These are phyloP conservation scores for Stictocephala bisonia DNA, from an alignment of 2,888 invertebrate species.

Conservation along the genomic window DNA sequence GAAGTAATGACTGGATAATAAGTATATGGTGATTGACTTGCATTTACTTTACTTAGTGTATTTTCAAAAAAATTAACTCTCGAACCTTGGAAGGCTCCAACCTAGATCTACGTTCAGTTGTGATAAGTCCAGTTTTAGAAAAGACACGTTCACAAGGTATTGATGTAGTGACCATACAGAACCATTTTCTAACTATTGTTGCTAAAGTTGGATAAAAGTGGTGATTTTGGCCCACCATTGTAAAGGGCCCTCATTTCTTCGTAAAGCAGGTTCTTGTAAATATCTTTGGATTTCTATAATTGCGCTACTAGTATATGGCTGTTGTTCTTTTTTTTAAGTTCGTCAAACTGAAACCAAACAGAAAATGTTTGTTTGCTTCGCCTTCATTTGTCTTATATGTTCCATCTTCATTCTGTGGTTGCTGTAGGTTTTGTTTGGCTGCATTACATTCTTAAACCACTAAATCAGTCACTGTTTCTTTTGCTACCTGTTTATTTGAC, in stretches of 20 bases:
- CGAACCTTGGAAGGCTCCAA: slow-evolving; percentile 27
- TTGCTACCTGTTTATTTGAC: neutral
- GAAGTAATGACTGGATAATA: too few relatives aligned
- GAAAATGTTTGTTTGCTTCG: slow-evolving; percentile 1
- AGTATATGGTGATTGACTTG: too few relatives aligned
- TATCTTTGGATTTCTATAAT: slow-evolving; percentile 37
- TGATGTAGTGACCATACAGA: slow-evolving; percentile 40
- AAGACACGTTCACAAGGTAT: slow-evolving; percentile 46
- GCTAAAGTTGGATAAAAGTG: slow-evolving; percentile 8
- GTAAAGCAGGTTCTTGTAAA: slow-evolving; percentile 26
- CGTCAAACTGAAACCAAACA: neutral
- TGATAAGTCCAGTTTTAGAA: slow-evolving; percentile 45
- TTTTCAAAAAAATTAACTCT: slow-evolving; percentile 42
- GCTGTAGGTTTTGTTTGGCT: neutral
- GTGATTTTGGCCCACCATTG: slow-evolving; percentile 45
- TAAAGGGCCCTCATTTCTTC: slow-evolving; percentile 7
- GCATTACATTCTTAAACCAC: neutral
- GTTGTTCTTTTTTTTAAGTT: slow-evolving; percentile 2
- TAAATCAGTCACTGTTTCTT: slow-evolving; percentile 3
- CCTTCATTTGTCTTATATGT: neutral
- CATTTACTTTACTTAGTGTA: too few relatives aligned
- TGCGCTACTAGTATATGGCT: slow-evolving; percentile 21
- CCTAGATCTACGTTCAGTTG: neutral
- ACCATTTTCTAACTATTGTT: slow-evolving; percentile 28
- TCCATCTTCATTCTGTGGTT: neutral